Evolutionary conservation across 2,888 invertebrate genomes (phyloP).

Genomic region (Eupeodes latifasciatus): DNA sequence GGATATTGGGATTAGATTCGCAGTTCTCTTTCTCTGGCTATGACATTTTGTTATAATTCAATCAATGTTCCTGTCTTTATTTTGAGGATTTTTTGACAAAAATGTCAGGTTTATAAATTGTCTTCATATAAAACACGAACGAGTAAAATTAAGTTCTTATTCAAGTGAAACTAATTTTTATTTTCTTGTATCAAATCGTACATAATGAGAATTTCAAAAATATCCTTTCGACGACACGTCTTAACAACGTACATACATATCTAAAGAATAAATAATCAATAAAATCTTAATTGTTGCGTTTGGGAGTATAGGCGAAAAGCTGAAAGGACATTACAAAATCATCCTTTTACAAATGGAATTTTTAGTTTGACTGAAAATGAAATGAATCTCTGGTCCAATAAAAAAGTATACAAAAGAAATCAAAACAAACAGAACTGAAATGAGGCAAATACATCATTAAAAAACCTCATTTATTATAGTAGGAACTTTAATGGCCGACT

Average conservation of each 20-base stretch:
- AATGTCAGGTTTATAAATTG: background rate
- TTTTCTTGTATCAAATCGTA: background rate
- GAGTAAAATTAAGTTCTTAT: background rate
- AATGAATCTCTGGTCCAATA: background rate
- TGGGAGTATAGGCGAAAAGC: background rate
- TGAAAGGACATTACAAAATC: background rate
- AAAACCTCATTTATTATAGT: conserved; percentile 5
- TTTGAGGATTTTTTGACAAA: background rate
- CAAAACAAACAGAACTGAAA: background rate
- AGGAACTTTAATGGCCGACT: background rate
- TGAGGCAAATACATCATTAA: background rate
- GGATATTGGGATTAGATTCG: conserved; percentile 16
- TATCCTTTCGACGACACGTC: background rate
- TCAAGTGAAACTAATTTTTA: background rate
- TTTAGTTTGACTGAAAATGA: background rate
- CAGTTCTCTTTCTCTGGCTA: background rate
- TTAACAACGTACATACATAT: too few species aligned
- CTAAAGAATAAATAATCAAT: background rate
- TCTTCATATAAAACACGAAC: background rate
- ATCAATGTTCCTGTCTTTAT: background rate
- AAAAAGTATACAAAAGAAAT: background rate
- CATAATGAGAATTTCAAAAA: background rate
- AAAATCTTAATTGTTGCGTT: background rate
- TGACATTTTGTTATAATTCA: conserved; percentile 18
- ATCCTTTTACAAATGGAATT: background rate